phyloP scores from a whole-genome alignment of 2,113 vertebrate species.

The Peromyscus californicus region DNA sequence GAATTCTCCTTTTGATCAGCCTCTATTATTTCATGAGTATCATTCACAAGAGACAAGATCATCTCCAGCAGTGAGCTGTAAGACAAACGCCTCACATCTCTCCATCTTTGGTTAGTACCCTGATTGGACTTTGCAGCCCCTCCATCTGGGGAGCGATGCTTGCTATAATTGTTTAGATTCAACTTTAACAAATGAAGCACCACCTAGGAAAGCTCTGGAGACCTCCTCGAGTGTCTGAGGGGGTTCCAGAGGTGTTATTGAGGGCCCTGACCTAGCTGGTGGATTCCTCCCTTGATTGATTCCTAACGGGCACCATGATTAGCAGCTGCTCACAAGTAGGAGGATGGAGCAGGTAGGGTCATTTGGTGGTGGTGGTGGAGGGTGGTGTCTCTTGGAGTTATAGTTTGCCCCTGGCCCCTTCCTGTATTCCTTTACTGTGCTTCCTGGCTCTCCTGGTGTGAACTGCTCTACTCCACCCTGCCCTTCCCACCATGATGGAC shows the following conservation, averaged over 20 bases:
- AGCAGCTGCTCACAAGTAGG: not conserved
- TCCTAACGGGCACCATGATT: not conserved
- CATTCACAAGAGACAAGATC: not conserved
- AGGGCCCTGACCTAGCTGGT: not conserved
- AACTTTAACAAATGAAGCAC: not conserved
- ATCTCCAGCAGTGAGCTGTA: not conserved
- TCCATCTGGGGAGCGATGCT: not conserved
- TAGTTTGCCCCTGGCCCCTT: not conserved
- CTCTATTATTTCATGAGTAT: not conserved
- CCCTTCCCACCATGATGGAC: not conserved
- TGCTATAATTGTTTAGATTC: not conserved
- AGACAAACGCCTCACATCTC: not conserved
- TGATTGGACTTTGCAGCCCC: not conserved
- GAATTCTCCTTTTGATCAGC: not conserved
- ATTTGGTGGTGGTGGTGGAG: not conserved
- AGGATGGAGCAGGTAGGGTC: not conserved
- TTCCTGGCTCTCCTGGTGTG: not conserved
- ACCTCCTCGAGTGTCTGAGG: not conserved
- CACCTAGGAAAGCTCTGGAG: not conserved
- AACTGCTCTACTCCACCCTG: not conserved
- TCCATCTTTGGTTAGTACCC: not conserved
- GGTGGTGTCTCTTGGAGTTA: not conserved
- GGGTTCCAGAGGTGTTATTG: not conserved
- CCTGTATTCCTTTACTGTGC: not conserved
- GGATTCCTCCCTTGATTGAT: not conserved